These are phyloP conservation scores for Cyprinella venusta DNA, from an alignment of 2,797 vertebrate genomes.

Conservation along the genomic window DNA sequence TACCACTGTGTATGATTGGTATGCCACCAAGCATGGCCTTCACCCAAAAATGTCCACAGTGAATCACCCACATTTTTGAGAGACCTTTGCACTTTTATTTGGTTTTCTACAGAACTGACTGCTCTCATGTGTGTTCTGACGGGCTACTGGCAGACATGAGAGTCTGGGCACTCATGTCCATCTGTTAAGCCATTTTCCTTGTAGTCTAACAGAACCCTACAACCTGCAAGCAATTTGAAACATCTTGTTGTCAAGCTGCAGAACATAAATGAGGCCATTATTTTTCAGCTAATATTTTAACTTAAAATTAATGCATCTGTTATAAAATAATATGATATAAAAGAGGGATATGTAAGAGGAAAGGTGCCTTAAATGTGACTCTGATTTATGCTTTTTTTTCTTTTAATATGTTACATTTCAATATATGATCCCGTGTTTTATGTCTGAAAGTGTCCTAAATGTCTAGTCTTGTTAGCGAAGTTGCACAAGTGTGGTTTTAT, in stretches of 20 bases:
- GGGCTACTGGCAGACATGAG: slow-evolving; percentile 27
- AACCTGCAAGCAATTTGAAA: slow-evolving; percentile 61
- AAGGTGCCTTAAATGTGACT: background rate
- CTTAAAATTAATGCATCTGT: slow-evolving; percentile 55
- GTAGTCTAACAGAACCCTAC: slow-evolving; percentile 45
- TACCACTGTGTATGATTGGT: slow-evolving; percentile 43
- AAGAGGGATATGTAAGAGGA: background rate
- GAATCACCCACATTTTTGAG: slow-evolving; percentile 37
- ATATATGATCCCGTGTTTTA: slow-evolving; percentile 7
- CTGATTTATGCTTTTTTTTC: background rate
- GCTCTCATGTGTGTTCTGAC: slow-evolving; percentile 13
- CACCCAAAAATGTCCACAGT: slow-evolving; percentile 4
- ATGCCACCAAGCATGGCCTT: slow-evolving; percentile 26
- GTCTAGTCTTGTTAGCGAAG: slow-evolving; percentile 52
- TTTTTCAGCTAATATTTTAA: slow-evolving; percentile 51
- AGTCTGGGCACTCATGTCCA: slow-evolving; percentile 41
- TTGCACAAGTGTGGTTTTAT: slow-evolving; percentile 53
- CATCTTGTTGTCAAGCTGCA: slow-evolving; percentile 57
- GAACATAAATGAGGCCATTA: slow-evolving; percentile 52
- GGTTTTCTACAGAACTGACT: slow-evolving; percentile 8
- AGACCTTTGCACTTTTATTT: slow-evolving; percentile 27
- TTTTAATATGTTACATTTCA: background rate
- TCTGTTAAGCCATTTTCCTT: slow-evolving; percentile 59
- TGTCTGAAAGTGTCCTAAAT: slow-evolving; percentile 48
- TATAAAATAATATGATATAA: background rate